These are phyloP conservation scores for Myathropa florea DNA, from an alignment of 2,888 invertebrate species.

Conservation along the genomic window DNA sequence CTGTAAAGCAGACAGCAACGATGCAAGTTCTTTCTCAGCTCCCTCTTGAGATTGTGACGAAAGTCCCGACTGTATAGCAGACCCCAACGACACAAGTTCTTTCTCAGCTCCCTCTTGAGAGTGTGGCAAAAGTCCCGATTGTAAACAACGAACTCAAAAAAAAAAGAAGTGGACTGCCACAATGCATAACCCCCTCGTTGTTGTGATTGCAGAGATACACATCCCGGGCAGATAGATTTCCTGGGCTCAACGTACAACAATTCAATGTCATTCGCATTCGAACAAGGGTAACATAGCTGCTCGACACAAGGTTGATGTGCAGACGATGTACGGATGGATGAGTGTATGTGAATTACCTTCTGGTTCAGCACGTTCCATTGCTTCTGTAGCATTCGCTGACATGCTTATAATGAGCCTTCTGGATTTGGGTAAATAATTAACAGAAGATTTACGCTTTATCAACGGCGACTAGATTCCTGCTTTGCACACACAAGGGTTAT, in stretches of 20 bases:
- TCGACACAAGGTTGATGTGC: background rate
- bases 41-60: background rate
- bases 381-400: slow-evolving; percentile 58
- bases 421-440: slow-evolving; percentile 46
- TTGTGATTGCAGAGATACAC: background rate
- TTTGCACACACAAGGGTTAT: slow-evolving; percentile 31
- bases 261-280: background rate
- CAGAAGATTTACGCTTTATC: background rate
- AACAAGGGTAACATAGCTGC: background rate
- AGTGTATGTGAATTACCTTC: slow-evolving; percentile 30
- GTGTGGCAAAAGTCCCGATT: background rate
- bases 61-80: background rate
- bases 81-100: background rate
- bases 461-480: background rate
- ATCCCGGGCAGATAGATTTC: background rate
- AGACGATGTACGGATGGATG: background rate
- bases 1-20: background rate
- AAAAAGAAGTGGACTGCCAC: too few relatives aligned
- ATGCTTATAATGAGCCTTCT: slow-evolving; percentile 12
- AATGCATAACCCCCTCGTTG: background rate
- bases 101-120: too few relatives aligned
- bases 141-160: too few relatives aligned
- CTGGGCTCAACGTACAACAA: slow-evolving; percentile 1
- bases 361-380: slow-evolving; percentile 45
- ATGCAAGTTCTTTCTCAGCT: too few relatives aligned